Conservation (phyloP, 1,140 invertebrate genomes). For the Bombus picipes region DNA sequence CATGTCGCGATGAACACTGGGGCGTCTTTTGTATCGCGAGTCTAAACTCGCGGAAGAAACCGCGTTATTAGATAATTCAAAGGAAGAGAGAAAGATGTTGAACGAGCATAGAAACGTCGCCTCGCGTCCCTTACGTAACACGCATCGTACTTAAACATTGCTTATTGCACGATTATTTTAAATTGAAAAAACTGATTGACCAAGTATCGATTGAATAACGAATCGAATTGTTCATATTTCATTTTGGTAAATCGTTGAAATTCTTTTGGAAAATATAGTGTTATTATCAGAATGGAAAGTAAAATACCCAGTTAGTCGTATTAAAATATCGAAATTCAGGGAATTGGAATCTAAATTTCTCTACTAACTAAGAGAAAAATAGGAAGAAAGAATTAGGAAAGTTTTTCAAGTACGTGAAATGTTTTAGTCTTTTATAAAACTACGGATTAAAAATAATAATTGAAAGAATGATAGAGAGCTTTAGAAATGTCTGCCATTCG, state of each 20-base stretch:
- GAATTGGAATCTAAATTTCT: too few relatives aligned
- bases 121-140: neutral
- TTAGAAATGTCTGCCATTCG: too few relatives aligned
- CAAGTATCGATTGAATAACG: neutral
- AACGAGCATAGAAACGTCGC: neutral
- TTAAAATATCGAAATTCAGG: neutral
- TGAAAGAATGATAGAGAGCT: too few relatives aligned
- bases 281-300: neutral
- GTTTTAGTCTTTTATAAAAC: too few relatives aligned
- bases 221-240: neutral
- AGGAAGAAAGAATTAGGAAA: too few relatives aligned
- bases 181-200: neutral
- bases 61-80: slow-evolving; percentile 53
- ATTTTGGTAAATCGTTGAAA: neutral
- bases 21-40: neutral
- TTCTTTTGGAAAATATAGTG: accelerated
- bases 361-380: too few relatives aligned
- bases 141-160: slow-evolving; percentile 5
- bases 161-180: neutral
- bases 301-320: too few relatives aligned
- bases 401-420: too few relatives aligned
- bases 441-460: too few relatives aligned
- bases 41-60: slow-evolving; percentile 36
- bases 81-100: slow-evolving; percentile 3
- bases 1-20: neutral